These are phyloP conservation scores for Reticulitermes speratus DNA, from an alignment of 1,140 invertebrate species.

Conservation along the genomic window DNA sequence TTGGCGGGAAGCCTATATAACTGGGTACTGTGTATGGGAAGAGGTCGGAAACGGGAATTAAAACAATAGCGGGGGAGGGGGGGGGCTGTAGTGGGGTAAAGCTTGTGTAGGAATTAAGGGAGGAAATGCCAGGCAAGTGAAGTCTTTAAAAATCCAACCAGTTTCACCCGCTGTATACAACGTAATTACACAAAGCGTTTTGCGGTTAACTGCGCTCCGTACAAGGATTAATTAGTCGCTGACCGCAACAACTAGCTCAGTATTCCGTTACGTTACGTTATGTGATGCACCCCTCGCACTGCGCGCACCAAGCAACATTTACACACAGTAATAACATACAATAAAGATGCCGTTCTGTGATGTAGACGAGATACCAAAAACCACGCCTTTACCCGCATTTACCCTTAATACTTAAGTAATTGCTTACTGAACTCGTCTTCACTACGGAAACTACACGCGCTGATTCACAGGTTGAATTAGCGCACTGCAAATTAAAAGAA, in stretches of 20 bases:
- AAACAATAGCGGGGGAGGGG: neutral
- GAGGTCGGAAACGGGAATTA: neutral
- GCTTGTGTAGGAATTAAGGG: neutral
- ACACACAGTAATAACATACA: neutral
- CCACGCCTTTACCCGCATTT: neutral
- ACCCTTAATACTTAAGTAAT: neutral
- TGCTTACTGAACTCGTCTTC: neutral
- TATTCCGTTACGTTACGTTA: neutral
- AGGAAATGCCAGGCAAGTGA: neutral
- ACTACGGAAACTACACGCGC: neutral
- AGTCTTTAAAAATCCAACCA: slow-evolving; percentile 18
- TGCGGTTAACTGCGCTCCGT: slow-evolving; percentile 30
- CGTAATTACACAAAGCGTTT: slow-evolving; percentile 34
- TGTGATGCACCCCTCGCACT: neutral
- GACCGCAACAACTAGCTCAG: slow-evolving; percentile 24
- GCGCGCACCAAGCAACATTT: neutral
- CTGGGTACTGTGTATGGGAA: neutral
- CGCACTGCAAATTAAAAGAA: too few relatives aligned
- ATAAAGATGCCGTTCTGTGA: neutral
- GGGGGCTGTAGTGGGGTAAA: neutral
- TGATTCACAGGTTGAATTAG: neutral
- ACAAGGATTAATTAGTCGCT: slow-evolving; percentile 33
- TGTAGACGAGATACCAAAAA: neutral
- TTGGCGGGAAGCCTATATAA: neutral
- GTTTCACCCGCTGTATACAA: slow-evolving; percentile 18